phyloP scores from a whole-genome alignment of 2,113 vertebrate species.

The Tinamus guttatus region DNA sequence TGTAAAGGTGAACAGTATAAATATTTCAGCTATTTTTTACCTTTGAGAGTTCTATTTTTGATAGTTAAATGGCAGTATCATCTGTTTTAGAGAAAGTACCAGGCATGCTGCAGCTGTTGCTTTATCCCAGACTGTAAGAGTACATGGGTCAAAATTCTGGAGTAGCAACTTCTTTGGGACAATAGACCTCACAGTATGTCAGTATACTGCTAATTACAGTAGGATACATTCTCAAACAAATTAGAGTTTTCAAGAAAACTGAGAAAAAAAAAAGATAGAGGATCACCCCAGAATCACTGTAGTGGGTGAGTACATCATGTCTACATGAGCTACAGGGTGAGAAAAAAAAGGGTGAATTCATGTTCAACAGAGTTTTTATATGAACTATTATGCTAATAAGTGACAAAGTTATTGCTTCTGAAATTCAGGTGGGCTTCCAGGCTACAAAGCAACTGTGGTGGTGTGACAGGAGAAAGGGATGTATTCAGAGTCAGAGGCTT shows the following conservation, averaged over 20 bases:
- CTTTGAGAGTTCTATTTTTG: not conserved
- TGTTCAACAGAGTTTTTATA: not conserved
- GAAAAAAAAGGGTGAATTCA: not conserved
- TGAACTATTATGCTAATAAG: not conserved
- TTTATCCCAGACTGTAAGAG: no score
- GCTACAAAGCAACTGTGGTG: not conserved
- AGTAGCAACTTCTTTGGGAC: not conserved
- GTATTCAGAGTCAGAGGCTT: not conserved
- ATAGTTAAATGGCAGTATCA: not conserved
- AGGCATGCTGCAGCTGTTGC: not conserved
- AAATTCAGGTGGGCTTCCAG: constrained; percentile 20
- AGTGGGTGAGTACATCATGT: not conserved
- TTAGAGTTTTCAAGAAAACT: not conserved
- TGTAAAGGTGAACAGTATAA: not conserved
- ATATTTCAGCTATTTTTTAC: not conserved
- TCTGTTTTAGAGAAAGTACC: not conserved
- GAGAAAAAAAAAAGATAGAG: not conserved
- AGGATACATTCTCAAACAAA: not conserved
- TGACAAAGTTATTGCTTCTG: not conserved
- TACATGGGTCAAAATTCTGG: not conserved
- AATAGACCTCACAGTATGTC: not conserved
- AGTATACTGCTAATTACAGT: not conserved
- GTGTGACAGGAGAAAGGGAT: not conserved
- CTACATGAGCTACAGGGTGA: not conserved
- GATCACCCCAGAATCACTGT: not conserved